A percentile compares a stretch with the other conserved stretches of the same genome.
Evolutionary conservation across 2,888 invertebrate genomes (phyloP).

Genomic region (Dendrolimus houi): DNA sequence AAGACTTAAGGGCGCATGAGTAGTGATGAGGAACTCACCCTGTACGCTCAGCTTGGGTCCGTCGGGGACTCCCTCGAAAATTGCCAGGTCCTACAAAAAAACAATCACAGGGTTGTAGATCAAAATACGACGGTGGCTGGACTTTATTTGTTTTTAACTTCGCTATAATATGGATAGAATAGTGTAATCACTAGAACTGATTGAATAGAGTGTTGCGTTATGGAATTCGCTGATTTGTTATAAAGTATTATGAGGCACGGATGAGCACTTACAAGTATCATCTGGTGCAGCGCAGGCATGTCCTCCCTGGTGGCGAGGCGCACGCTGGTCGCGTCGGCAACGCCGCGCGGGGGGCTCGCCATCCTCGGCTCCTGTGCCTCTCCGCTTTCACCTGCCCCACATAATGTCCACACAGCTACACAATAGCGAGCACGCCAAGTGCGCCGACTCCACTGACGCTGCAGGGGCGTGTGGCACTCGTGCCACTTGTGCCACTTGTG

Average conservation of each 20-base stretch:
- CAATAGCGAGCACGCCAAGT: not conserved
- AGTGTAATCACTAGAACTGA: too few species aligned
- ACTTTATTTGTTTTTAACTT: too few species aligned
- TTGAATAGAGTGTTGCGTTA: too few species aligned
- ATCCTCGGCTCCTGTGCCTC: not conserved
- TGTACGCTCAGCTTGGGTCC: slow-evolving; percentile 75
- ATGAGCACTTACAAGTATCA: slow-evolving; percentile 45
- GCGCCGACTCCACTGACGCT: not conserved
- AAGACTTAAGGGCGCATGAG: too few species aligned
- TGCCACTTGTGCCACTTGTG: too few species aligned
- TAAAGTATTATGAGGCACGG: not conserved
- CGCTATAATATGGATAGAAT: too few species aligned
- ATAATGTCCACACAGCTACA: not conserved
- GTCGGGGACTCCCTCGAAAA: slow-evolving; percentile 78
- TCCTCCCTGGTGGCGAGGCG: slow-evolving; percentile 37
- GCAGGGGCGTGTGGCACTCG: too few species aligned
- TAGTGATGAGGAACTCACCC: slow-evolving; percentile 36
- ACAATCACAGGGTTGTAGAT: too few species aligned
- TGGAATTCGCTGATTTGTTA: too few species aligned
- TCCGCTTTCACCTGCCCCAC: not conserved
- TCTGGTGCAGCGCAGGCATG: slow-evolving; percentile 32
- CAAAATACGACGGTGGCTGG: too few species aligned
- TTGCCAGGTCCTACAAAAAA: slow-evolving; percentile 77
- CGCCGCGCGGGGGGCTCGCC: not conserved
- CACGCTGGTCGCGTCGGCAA: slow-evolving; percentile 17